Evolutionary conservation across 2,797 vertebrate species (phyloP), one percentile per base, ranked within the genome.

Genomic region (Rallus crepitans): DNA sequence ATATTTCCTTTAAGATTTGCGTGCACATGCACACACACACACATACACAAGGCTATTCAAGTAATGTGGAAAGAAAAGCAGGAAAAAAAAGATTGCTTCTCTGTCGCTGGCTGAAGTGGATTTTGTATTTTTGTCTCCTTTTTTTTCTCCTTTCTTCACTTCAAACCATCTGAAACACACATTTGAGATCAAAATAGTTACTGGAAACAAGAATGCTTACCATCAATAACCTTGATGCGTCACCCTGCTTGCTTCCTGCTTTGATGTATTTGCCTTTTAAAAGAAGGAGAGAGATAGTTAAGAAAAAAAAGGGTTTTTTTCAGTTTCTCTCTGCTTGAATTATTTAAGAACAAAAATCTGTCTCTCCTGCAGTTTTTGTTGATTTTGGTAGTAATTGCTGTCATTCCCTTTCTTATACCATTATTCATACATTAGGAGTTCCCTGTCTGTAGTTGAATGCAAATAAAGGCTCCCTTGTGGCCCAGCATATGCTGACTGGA

Each of bases 101-200:
- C 31, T 94, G 11, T 53, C n/a, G 61, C 76, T 79, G 33, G 31
- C 45, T 50, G 35, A 77, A 75, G 6, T 4, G 12, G 0, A 3
- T n/a, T 45, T n/a, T 42, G 7, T 23, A 3, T 24, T 13, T 65
- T 27, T 50, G 23, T 21, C 21, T 48, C 12, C 25, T 10, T 7
- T 39, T 45, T 12, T 11, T n/a, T 20, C n/a, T 50, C 66, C 24
- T 61, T 15, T 7, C 8, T 79, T 82, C 19, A 48, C 3, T 84
- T 90, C 53, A 69, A 90, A 11, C 55, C 20, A 53, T 66, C 59
- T 19, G 16, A 91, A 91, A 53, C 42, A 63, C 11, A 69, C 19
- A 37, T 61, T 80, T 84, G 48, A 73, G 57, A 70, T 90, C 57
- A 65, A 76, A 93, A 91, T 70, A 91, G 33, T 65, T 91, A 65